These are phyloP conservation scores for Oryzias dopingdopingensis DNA, from an alignment of 2,797 vertebrate species.

Conservation along the genomic window DNA sequence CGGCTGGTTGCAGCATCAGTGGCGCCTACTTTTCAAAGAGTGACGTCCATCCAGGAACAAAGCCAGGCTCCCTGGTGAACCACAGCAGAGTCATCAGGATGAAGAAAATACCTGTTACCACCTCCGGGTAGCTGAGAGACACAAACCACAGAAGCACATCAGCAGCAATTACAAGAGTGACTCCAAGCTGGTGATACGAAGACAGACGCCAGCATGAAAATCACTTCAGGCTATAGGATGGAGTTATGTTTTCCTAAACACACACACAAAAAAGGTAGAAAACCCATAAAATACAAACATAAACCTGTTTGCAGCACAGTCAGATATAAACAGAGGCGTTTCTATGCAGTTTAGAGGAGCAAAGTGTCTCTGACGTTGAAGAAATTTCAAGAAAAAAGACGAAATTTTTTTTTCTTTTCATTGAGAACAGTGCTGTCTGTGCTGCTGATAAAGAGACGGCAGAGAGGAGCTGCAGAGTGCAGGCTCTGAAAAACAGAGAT, in stretches of 20 bases:
- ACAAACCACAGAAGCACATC: constrained; percentile 16
- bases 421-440: too few relatives aligned
- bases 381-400: too few relatives aligned
- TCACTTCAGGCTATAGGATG: too few relatives aligned
- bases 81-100: constrained; percentile 95
- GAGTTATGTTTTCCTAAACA: too few relatives aligned
- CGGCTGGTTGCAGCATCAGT: neutral
- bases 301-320: too few relatives aligned
- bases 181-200: constrained; percentile 7
- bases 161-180: constrained; percentile 23
- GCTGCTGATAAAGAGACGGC: too few relatives aligned
- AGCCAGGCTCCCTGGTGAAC: constrained; percentile 97
- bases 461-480: too few relatives aligned
- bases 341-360: too few relatives aligned
- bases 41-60: constrained; percentile 95
- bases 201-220: neutral
- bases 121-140: constrained; percentile 88
- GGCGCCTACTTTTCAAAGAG: constrained; percentile 92
- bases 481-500: too few relatives aligned
- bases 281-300: neutral
- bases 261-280: neutral
- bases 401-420: too few relatives aligned
- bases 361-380: too few relatives aligned
- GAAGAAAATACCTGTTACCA: constrained; percentile 95
- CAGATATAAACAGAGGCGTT: too few relatives aligned